These are phyloP conservation scores for Lycaon pictus DNA, from an alignment of 2,113 vertebrate species.

Conservation along the genomic window DNA sequence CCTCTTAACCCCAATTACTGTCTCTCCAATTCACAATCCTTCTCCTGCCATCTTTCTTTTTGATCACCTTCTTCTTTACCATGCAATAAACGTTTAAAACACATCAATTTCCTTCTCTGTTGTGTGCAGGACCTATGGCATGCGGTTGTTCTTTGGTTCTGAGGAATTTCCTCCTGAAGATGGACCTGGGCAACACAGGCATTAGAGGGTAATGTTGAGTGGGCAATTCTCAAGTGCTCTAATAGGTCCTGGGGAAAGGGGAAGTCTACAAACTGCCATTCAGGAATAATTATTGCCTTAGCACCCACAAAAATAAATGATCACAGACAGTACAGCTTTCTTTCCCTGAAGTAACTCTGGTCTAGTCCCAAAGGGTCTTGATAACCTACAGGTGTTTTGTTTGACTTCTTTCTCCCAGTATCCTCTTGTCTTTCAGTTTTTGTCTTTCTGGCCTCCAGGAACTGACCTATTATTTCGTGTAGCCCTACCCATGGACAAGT, in stretches of 20 bases:
- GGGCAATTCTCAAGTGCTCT: background rate
- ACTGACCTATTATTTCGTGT: constrained; percentile 34
- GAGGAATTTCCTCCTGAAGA: background rate
- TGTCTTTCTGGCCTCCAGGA: background rate
- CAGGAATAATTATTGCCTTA: background rate
- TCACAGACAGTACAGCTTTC: background rate
- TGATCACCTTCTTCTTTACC: background rate
- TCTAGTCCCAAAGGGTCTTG: background rate
- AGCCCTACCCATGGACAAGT: background rate
- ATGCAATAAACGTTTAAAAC: background rate
- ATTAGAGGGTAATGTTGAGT: background rate
- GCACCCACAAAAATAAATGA: background rate
- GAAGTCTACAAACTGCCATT: background rate
- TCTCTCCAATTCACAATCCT: background rate
- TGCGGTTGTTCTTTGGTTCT: background rate
- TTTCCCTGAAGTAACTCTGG: background rate
- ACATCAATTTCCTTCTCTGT: background rate
- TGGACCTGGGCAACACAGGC: background rate
- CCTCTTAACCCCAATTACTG: background rate
- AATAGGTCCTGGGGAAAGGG: background rate
- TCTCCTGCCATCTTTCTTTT: background rate
- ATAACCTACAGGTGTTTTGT: background rate
- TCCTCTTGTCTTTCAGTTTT: background rate
- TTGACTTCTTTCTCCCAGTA: background rate
- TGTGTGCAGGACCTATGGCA: background rate